Base-by-base conservation (phyloP, 2,888 invertebrate genomes). In the Chymomyza fuscimana region DNA sequence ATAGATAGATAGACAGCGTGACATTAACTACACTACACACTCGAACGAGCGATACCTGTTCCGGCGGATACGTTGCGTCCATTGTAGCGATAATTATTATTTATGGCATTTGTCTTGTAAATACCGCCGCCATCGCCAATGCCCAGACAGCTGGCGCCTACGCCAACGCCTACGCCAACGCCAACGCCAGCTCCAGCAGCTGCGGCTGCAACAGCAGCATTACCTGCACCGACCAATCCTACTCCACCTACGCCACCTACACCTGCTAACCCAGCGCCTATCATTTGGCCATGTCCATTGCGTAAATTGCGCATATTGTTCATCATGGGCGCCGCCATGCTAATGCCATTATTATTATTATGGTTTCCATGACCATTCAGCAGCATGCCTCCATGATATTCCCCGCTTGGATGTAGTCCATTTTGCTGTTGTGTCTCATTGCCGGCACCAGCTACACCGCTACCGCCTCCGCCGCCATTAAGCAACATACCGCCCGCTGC, bases 81-180 rank as follows among this genome's bases (percentile, higher is more conserved):
- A 85, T 89, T 90, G 89, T 89, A 92, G 81, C 92, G 91, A 83
- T 92, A 92, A 88, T 91, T 92, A 85, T 91, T 92, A 85, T 90
- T 91, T 79, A 91, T 86, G 77, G 89, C 89, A 78, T 91, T 92
- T 78, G 91, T 89, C 81, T 90, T 90, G 75, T 89, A 90, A 68
- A 62, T 73, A 25, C 63, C 70, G 16, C 78, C 54, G 58, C 66
- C 59, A 65, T 63, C 67, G 67, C 67, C 60, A 66, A 78, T 65
- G 67, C 74, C 73, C 60, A 74, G 56, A 66, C 73, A 54, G 22
- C 54, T 54, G 54, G 54, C 54, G 19, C 54, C 70, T 40, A 54
- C 9, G 50, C 65, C 68, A 68, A 70, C 62, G 56, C 72, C 75
- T 46, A 69, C 50, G 16, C 60, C 72, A 70, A 69, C 65, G 65